Conservation (phyloP, 2,888 invertebrate genomes). For the Tolmerus cingulatus region DNA sequence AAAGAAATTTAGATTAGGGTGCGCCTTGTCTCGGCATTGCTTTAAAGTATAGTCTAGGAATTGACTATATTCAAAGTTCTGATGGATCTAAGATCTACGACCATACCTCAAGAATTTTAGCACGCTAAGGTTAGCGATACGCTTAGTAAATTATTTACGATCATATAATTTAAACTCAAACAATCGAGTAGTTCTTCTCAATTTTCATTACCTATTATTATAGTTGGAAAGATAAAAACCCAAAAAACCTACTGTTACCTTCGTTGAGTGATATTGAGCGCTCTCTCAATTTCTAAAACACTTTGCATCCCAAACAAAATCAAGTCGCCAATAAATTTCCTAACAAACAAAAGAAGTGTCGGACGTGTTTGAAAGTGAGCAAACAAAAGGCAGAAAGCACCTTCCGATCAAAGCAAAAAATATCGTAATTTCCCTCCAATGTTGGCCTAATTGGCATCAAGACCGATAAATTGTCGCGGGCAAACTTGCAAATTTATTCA, state of each 20-base stretch:
- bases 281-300: not conserved
- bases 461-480: not conserved
- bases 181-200: not conserved
- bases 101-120: not conserved
- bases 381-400: not conserved
- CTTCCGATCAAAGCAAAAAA: not conserved
- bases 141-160: not conserved
- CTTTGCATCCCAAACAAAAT: not conserved
- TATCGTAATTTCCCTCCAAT: not conserved
- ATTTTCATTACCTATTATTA: not conserved
- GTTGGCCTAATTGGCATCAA: not conserved
- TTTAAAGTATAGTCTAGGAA: not conserved
- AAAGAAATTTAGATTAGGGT: not conserved
- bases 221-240: not conserved
- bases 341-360: not conserved
- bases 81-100: not conserved
- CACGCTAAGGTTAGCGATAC: not conserved
- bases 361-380: not conserved
- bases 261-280: not conserved
- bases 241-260: not conserved
- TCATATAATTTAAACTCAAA: not conserved
- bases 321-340: not conserved
- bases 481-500: conserved; percentile 10
- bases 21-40: not conserved
- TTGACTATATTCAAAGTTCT: not conserved